These are phyloP conservation scores for Dryocosmus kuriphilus DNA, from an alignment of 2,888 invertebrate genomes.

Conservation along the genomic window DNA sequence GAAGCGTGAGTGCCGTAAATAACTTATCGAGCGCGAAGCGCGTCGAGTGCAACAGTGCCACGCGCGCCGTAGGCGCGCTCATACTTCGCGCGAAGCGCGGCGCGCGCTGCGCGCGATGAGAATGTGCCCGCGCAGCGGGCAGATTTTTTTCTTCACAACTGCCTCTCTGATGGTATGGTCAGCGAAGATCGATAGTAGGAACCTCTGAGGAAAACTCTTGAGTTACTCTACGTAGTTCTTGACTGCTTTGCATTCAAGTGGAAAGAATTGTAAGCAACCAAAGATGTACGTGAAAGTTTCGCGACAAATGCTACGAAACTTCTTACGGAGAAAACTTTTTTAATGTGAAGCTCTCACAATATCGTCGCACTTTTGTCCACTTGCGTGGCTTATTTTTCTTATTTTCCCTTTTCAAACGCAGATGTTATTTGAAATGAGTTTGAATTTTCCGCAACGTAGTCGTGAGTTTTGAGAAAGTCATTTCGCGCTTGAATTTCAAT, in stretches of 20 bases:
- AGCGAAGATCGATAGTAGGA: not conserved
- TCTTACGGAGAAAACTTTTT: slow-evolving; percentile 60
- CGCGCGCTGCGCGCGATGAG: too few species aligned
- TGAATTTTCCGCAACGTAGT: slow-evolving; percentile 23
- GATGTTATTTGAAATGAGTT: slow-evolving; percentile 28
- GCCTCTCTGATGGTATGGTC: not conserved
- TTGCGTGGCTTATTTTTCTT: slow-evolving; percentile 24
- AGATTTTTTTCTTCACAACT: not conserved
- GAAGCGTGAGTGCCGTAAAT: too few species aligned
- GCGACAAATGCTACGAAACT: slow-evolving; percentile 48
- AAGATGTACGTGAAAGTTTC: slow-evolving; percentile 51
- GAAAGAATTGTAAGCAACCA: slow-evolving; percentile 30
- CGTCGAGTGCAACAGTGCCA: too few species aligned
- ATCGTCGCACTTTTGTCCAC: slow-evolving; percentile 32
- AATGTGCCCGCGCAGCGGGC: too few species aligned
- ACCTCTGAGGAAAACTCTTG: not conserved
- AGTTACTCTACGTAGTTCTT: slow-evolving; percentile 22
- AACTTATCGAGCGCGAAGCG: too few species aligned
- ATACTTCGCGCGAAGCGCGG: too few species aligned
- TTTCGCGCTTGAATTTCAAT: not conserved
- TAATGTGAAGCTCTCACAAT: slow-evolving; percentile 56
- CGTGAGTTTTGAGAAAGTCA: not conserved
- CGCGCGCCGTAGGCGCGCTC: too few species aligned
- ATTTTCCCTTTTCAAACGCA: slow-evolving; percentile 6
- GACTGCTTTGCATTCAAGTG: slow-evolving; percentile 28